These are phyloP conservation scores for Tricholaema leucomelas DNA, from an alignment of 2,113 vertebrate genomes.

Conservation along the genomic window DNA sequence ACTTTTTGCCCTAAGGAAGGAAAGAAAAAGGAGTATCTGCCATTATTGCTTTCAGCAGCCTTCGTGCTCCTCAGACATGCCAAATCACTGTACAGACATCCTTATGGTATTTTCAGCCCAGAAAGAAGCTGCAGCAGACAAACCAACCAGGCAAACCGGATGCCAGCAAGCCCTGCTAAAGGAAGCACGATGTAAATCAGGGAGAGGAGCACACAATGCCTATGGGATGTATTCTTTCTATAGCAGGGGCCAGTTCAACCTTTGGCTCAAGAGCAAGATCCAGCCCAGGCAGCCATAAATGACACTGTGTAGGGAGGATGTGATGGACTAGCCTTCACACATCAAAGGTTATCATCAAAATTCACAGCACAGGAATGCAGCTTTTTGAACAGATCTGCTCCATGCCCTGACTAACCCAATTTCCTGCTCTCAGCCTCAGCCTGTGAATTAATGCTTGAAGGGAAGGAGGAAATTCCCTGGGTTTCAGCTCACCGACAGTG, in stretches of 20 bases:
- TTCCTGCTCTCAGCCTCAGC: not conserved
- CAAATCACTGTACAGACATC: not conserved
- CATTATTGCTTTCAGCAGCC: not conserved
- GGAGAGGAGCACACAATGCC: conserved; percentile 5
- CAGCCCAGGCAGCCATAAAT: not conserved
- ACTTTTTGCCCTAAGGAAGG: not conserved
- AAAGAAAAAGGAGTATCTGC: not conserved
- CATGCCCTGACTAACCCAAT: not conserved
- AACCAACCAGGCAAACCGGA: conserved; percentile 47
- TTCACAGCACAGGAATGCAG: not conserved
- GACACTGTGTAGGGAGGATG: not conserved
- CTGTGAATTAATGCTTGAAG: not conserved
- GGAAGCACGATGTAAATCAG: conserved; percentile 41
- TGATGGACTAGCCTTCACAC: not conserved
- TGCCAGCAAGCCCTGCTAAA: conserved; percentile 9
- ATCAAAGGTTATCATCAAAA: not conserved
- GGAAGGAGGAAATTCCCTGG: not conserved
- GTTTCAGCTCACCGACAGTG: not conserved
- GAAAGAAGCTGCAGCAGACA: conserved; percentile 26
- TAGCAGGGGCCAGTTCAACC: not conserved
- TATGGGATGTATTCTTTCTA: not conserved
- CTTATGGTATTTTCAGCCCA: conserved; percentile 25
- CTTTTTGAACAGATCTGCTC: not conserved
- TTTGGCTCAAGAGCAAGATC: not conserved
- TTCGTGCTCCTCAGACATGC: not conserved